phyloP scores from a whole-genome alignment of 2,888 invertebrate species.

The Philaethria dido region DNA sequence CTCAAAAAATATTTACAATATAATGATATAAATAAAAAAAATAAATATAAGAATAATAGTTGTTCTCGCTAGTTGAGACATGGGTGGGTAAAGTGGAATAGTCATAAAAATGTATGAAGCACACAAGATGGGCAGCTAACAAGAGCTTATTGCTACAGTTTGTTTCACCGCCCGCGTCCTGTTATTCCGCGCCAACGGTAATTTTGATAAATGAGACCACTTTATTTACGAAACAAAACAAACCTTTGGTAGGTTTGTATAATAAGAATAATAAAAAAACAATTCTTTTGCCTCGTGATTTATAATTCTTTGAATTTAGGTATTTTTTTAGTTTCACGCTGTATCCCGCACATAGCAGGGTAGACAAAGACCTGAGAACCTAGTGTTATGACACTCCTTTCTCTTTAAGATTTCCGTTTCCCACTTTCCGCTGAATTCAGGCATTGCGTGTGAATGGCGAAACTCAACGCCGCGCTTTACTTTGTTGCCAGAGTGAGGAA shows the following conservation, averaged over 20 bases:
- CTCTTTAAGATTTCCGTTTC: too few species aligned
- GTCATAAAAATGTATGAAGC: conserved; percentile 82
- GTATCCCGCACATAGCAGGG: too few species aligned
- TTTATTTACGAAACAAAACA: conserved; percentile 39
- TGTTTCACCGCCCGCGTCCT: conserved; percentile 52
- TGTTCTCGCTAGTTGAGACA: conserved; percentile 54
- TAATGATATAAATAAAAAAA: neutral
- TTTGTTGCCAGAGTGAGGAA: too few species aligned
- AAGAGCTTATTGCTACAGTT: conserved; percentile 54
- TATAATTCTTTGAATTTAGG: neutral
- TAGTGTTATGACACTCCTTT: too few species aligned
- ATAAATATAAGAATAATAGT: conserved; percentile 3
- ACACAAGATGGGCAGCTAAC: conserved; percentile 71
- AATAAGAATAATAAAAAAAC: conserved; percentile 7
- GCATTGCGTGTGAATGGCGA: too few species aligned
- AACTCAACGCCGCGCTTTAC: too few species aligned
- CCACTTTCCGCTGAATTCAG: too few species aligned
- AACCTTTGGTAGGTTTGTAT: too few species aligned
- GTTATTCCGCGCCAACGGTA: conserved; percentile 81
- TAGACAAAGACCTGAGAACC: too few species aligned
- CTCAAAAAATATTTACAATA: neutral
- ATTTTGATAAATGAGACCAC: conserved; percentile 76
- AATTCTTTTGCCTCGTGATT: neutral
- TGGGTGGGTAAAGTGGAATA: conserved; percentile 73
- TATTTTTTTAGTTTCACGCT: too few species aligned